phyloP scores from a whole-genome alignment of 1,140 invertebrate genomes.

The Hycleus phaleratus region DNA sequence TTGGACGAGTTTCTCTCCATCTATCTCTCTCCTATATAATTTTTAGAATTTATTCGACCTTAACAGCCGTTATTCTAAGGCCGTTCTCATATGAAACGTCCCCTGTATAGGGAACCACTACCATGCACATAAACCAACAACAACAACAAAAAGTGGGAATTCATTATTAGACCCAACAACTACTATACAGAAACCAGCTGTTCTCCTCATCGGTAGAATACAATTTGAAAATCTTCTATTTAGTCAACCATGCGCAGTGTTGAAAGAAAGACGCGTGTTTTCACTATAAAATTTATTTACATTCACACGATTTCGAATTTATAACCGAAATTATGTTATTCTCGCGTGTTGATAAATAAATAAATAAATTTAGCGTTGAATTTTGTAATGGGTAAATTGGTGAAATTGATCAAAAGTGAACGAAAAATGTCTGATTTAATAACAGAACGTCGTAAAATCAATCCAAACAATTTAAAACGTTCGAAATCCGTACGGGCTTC shows the following conservation, averaged over 20 bases:
- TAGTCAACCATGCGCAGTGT: slow-evolving; percentile 17
- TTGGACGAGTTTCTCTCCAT: too few relatives aligned
- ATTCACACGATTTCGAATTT: too few relatives aligned
- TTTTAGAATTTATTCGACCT: too few relatives aligned
- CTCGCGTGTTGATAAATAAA: too few relatives aligned
- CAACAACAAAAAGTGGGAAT: too few relatives aligned
- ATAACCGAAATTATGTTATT: too few relatives aligned
- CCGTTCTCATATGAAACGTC: too few relatives aligned
- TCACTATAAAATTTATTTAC: too few relatives aligned
- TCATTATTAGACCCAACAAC: not conserved
- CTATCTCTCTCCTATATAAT: too few relatives aligned
- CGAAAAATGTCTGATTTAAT: slow-evolving; percentile 30
- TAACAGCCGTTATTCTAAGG: too few relatives aligned
- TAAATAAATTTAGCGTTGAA: not conserved
- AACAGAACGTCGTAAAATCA: slow-evolving; percentile 23
- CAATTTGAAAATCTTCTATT: slow-evolving; percentile 1
- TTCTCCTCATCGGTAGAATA: not conserved
- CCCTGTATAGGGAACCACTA: too few relatives aligned
- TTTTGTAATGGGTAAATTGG: slow-evolving; percentile 27
- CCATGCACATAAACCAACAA: too few relatives aligned
- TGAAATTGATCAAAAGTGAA: not conserved
- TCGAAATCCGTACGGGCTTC: slow-evolving; percentile 65
- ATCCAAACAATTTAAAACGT: slow-evolving; percentile 37
- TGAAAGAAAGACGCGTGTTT: slow-evolving; percentile 11
- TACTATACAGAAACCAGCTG: not conserved